Evolutionary conservation across 92 coral and sea anemone genomes (phyloP), one percentile per base, ranked within the genome.

Genomic region (Zoanthus sociatus): DNA sequence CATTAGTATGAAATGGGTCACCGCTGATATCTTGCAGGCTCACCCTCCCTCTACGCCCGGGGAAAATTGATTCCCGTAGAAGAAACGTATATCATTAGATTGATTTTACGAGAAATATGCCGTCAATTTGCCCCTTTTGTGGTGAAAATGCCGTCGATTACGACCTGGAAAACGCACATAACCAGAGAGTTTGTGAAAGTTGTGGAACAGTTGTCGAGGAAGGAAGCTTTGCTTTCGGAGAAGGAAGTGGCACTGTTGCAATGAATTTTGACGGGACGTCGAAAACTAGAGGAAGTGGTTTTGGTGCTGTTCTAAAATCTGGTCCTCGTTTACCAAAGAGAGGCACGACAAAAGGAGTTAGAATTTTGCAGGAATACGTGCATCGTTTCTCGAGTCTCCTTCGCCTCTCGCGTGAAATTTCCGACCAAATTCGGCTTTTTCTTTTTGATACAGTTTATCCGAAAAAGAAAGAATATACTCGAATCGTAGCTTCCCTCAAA

Each of bases 121-220:
- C 93, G 11, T 75, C 93, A 16, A 48, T 64, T 53, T 90, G 93
- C n/a, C 84, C 93, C 12, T 44, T 20, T 56, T 90, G 93, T 78
- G 90, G 85, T 20, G 84, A 45, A 87, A 31, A 58, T 54, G 88
- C 93, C 8, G 93, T 90, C 30, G 88, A 90, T 4, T 81, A 5
- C 15, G 85, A 81, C 32, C 74, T 20, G 63, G 82, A 86, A 20
- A 79, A 87, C 76, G 17, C 76, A 42, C 90, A 86, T 21, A 90
- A 77, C 76, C 88, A 90, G 46, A 45, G 84, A 50, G 88, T 87
- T 31, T 90, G 93, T 70, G 88, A 56, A 15, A 79, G 76, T 51
- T 90, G 93, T 46, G 93, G 93, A 33, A 82, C 84, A 7, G 81
- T 82, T 14, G 91, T 87, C 14, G 93, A 90, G 17, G 70, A 89